phyloP scores from a whole-genome alignment of 35 echinoderm and acorn worm genomes.

The Patiria miniata region DNA sequence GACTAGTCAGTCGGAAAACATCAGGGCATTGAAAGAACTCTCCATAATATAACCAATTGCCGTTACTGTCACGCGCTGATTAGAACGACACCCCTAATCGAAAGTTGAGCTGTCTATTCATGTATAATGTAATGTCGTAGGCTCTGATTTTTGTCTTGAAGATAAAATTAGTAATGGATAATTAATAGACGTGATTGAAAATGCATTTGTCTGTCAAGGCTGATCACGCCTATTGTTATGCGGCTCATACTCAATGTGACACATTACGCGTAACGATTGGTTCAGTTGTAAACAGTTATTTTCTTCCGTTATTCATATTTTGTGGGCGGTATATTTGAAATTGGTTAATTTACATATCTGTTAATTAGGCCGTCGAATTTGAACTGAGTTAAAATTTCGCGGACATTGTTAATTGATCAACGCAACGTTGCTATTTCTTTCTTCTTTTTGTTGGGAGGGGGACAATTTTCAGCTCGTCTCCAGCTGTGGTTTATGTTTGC shows the following conservation, averaged over 20 bases:
- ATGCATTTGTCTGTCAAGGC: conserved; percentile 31
- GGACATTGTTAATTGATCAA: too few species aligned
- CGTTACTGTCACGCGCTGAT: neutral
- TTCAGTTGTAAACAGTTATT: too few species aligned
- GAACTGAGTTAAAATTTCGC: too few species aligned
- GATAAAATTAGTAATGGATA: conserved; percentile 28
- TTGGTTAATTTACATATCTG: too few species aligned
- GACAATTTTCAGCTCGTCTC: too few species aligned
- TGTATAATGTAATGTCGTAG: neutral
- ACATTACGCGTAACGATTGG: too few species aligned
- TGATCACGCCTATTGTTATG: neutral
- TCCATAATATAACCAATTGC: neutral
- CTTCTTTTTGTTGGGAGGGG: too few species aligned
- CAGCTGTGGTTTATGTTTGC: too few species aligned
- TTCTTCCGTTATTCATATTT: too few species aligned
- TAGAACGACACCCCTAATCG: neutral
- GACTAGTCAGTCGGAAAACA: neutral
- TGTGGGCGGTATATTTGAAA: too few species aligned
- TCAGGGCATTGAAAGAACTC: neutral
- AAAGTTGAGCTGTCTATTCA: neutral
- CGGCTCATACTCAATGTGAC: neutral
- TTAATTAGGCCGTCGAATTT: too few species aligned
- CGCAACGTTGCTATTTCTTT: too few species aligned
- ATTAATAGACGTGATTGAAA: conserved; percentile 45
- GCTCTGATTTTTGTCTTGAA: conserved; percentile 12